A percentile compares a stretch with the other conserved stretches of the same genome.
Conservation (phyloP, 2,888 invertebrate species). For the Dermolepida albohirtum region DNA sequence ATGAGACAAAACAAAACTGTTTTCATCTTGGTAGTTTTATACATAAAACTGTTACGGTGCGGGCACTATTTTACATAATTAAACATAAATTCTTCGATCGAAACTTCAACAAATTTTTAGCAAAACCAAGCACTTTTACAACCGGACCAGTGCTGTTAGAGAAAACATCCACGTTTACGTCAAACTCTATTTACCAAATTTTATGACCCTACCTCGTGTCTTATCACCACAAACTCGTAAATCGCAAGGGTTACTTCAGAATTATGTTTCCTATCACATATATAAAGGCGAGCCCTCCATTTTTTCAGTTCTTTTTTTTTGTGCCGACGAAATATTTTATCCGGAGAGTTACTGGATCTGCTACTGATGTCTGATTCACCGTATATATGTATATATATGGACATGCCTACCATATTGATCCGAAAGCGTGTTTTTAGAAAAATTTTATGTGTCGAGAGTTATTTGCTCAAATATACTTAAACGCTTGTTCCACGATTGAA, state of each 20-base stretch:
- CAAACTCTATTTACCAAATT: constrained; percentile 6
- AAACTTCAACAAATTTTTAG: constrained; percentile 24
- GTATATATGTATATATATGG: too few species aligned
- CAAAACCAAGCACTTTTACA: constrained; percentile 4
- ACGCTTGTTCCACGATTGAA: too few species aligned
- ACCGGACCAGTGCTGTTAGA: not conserved
- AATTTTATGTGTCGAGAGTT: too few species aligned
- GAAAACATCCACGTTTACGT: constrained; percentile 11
- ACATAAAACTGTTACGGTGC: too few species aligned
- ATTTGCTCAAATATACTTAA: too few species aligned
- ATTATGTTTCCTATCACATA: constrained; percentile 1
- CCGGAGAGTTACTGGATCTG: not conserved
- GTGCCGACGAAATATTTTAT: not conserved
- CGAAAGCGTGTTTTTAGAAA: too few species aligned
- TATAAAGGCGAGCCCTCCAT: not conserved
- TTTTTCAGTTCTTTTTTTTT: not conserved
- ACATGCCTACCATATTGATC: too few species aligned
- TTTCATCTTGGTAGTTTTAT: too few species aligned
- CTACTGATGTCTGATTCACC: too few species aligned
- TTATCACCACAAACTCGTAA: constrained; percentile 28
- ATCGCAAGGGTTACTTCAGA: constrained; percentile 23
- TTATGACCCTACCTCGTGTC: constrained; percentile 18
- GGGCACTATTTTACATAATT: constrained; percentile 5
- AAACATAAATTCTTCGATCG: constrained; percentile 19
- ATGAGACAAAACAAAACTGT: too few species aligned